These are phyloP conservation scores for Limnephilus marmoratus DNA, from an alignment of 2,888 invertebrate species.

Conservation along the genomic window DNA sequence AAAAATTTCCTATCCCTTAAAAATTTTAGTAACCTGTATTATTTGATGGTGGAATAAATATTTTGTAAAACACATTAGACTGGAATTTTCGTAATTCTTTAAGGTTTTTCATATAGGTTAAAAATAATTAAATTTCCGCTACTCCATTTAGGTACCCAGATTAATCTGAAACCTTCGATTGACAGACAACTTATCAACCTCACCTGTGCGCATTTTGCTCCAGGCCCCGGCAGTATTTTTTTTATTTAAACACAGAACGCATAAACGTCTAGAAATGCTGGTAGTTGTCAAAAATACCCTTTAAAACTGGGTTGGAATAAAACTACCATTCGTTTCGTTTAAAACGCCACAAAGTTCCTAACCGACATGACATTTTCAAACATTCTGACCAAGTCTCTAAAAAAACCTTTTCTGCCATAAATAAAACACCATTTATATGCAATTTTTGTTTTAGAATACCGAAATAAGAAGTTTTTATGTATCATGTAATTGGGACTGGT, in stretches of 20 bases:
- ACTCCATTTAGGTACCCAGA: background rate
- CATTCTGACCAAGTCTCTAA: too few relatives aligned
- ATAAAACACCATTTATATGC: too few relatives aligned
- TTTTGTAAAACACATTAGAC: background rate
- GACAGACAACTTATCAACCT: conserved; percentile 44
- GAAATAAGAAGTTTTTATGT: too few relatives aligned
- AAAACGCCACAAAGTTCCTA: too few relatives aligned
- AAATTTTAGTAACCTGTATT: background rate
- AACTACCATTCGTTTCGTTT: too few relatives aligned
- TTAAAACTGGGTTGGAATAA: too few relatives aligned
- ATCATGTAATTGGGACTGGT: too few relatives aligned
- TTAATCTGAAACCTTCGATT: conserved; percentile 18
- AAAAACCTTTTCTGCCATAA: too few relatives aligned
- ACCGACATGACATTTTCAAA: too few relatives aligned
- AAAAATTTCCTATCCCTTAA: background rate
- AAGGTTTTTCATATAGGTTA: background rate
- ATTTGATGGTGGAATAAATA: background rate
- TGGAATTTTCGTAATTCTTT: background rate
- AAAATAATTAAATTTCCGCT: conserved; percentile 26
- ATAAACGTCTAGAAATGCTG: background rate
- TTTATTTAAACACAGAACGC: background rate
- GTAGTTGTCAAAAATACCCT: too few relatives aligned
- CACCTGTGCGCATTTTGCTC: conserved; percentile 28
- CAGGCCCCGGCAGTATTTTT: conserved; percentile 11
- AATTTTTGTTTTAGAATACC: too few relatives aligned